Percentiles rank a stretch among this genome's conserved stretches.
Evolutionary conservation across 92 coral and sea anemone genomes (phyloP).

Genomic region (Epizoanthus rinbou): DNA sequence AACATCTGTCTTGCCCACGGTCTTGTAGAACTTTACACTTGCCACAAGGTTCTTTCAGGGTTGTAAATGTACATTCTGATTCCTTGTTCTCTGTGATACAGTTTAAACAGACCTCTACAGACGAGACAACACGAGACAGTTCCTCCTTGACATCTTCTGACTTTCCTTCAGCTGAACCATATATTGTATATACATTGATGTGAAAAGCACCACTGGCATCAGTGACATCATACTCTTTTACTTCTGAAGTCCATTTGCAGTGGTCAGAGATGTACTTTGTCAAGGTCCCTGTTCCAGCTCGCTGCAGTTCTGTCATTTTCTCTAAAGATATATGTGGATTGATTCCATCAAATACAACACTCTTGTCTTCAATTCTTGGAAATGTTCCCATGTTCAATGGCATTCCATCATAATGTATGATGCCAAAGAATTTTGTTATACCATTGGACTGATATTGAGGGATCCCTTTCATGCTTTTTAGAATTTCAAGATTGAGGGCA

Average conservation of each 20-base stretch:
- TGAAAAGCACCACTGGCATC: conserved; percentile 43
- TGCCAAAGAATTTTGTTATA: conserved; percentile 27
- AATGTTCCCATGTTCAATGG: conserved; percentile 71
- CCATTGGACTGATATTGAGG: conserved; percentile 34
- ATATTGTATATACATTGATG: conserved; percentile 55
- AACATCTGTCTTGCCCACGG: neutral
- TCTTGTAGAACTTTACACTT: conserved; percentile 22
- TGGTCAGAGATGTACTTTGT: conserved; percentile 49
- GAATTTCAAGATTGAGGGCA: conserved; percentile 2
- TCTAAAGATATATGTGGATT: conserved; percentile 34
- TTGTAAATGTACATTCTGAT: conserved; percentile 21
- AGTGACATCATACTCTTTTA: conserved; percentile 58
- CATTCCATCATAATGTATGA: conserved; percentile 69
- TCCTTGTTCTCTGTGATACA: conserved; percentile 44
- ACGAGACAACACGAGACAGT: conserved; percentile 19
- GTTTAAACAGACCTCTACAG: conserved; percentile 34
- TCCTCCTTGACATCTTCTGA: conserved; percentile 51
- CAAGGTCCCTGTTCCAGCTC: conserved; percentile 39
- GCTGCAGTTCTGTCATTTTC: conserved; percentile 56
- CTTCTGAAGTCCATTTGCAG: conserved; percentile 65
- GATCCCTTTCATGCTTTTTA: conserved; percentile 46
- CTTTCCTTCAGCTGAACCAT: conserved; percentile 44
- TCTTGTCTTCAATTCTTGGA: conserved; percentile 52
- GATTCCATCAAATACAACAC: conserved; percentile 60
- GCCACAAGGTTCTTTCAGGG: conserved; percentile 36